These are phyloP conservation scores for Anas platyrhynchos DNA, from an alignment of 2,113 vertebrate species.

Conservation along the genomic window DNA sequence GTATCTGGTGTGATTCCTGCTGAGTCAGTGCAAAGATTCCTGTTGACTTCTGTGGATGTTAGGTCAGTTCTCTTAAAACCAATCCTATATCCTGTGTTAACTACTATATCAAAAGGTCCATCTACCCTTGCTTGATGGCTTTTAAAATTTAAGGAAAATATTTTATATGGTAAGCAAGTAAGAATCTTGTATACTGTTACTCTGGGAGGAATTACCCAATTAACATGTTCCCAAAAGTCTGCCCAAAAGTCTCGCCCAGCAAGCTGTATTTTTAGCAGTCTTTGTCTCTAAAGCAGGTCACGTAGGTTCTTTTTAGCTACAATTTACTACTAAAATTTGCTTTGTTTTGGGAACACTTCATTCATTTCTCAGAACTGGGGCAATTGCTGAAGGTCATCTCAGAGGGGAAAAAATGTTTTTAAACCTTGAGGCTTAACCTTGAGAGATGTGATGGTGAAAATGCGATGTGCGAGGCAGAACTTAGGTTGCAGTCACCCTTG, in stretches of 20 bases:
- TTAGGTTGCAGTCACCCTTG: neutral
- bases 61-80: conserved; percentile 7
- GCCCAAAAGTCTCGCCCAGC: conserved; percentile 17
- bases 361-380: conserved; percentile 51
- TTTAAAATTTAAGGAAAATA: neutral
- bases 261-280: conserved; percentile 55
- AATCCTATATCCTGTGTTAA: neutral
- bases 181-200: neutral
- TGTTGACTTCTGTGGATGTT: neutral
- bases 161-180: neutral
- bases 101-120: neutral
- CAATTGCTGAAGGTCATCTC: neutral
- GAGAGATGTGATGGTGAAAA: neutral
- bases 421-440: conserved; percentile 48
- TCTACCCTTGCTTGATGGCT: neutral
- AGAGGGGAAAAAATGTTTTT: neutral
- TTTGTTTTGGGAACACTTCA: conserved; percentile 58
- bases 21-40: neutral
- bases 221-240: neutral
- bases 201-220: neutral
- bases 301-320: conserved; percentile 30
- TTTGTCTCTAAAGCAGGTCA: conserved; percentile 50
- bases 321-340: conserved; percentile 41
- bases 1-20: neutral
- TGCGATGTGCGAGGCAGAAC: neutral